phyloP scores from a whole-genome alignment of 2,888 invertebrate genomes.

The Macrosoma leucophasiata region DNA sequence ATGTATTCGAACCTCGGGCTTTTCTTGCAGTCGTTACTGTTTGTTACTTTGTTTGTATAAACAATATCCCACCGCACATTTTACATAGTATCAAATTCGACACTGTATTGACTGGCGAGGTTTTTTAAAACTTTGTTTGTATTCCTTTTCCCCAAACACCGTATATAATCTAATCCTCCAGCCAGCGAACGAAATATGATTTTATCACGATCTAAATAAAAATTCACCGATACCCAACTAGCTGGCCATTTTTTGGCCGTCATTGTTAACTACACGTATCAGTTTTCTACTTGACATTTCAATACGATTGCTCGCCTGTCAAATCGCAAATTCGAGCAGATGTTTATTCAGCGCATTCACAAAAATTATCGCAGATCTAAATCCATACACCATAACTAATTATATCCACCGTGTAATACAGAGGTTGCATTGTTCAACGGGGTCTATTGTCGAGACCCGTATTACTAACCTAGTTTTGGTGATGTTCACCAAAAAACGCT shows the following conservation, averaged over 20 bases:
- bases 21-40: too few relatives aligned
- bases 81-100: too few relatives aligned
- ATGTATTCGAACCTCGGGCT: too few relatives aligned
- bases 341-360: constrained; percentile 66
- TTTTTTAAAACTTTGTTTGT: too few relatives aligned
- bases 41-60: too few relatives aligned
- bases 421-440: constrained; percentile 53
- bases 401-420: constrained; percentile 72
- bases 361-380: constrained; percentile 73
- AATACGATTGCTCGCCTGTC: constrained; percentile 60
- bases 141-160: too few relatives aligned
- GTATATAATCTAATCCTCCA: constrained; percentile 12
- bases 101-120: too few relatives aligned
- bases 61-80: too few relatives aligned
- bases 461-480: constrained; percentile 75
- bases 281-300: constrained; percentile 69
- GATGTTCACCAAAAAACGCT: constrained; percentile 55
- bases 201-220: constrained; percentile 11
- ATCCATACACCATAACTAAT: constrained; percentile 75
- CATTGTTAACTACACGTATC: constrained; percentile 58
- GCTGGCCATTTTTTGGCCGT: constrained; percentile 63
- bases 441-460: constrained; percentile 52
- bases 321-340: constrained; percentile 62
- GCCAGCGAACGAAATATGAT: constrained; percentile 6
- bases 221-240: constrained; percentile 1